Percentiles rank a stretch among this genome's conserved stretches.
Evolutionary conservation across 2,797 vertebrate species (phyloP).

Genomic region (Peromyscus attwateri): DNA sequence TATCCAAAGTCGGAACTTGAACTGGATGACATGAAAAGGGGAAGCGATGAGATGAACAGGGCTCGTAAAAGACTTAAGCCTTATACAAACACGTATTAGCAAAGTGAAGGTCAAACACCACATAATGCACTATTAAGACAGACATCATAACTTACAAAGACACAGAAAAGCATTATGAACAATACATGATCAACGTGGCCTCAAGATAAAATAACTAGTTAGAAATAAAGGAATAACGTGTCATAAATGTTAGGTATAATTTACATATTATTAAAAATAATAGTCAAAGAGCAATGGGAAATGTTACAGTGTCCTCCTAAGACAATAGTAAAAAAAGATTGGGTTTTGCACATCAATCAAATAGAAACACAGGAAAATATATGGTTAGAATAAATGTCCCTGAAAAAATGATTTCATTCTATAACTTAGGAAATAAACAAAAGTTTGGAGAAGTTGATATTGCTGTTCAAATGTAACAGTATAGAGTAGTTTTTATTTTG

Average conservation of each 20-base stretch:
- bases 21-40: neutral
- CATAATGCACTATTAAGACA: neutral
- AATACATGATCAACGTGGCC: neutral
- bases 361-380: neutral
- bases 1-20: conserved; percentile 15
- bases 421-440: neutral
- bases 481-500: neutral
- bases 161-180: neutral
- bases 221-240: neutral
- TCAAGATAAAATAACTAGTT: conserved; percentile 45
- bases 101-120: neutral
- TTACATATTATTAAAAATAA: conserved; percentile 33
- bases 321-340: neutral
- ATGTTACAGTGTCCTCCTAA: neutral
- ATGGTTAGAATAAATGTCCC: neutral
- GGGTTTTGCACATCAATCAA: neutral
- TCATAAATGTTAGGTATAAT: conserved; percentile 11
- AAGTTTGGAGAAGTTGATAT: neutral
- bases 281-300: neutral
- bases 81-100: neutral
- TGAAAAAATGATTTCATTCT: neutral
- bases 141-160: neutral
- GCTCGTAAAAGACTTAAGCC: neutral
- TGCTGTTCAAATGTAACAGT: neutral
- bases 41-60: neutral